Base-by-base conservation (phyloP, 2,888 invertebrate genomes). In the Sarcophaga variegata region DNA sequence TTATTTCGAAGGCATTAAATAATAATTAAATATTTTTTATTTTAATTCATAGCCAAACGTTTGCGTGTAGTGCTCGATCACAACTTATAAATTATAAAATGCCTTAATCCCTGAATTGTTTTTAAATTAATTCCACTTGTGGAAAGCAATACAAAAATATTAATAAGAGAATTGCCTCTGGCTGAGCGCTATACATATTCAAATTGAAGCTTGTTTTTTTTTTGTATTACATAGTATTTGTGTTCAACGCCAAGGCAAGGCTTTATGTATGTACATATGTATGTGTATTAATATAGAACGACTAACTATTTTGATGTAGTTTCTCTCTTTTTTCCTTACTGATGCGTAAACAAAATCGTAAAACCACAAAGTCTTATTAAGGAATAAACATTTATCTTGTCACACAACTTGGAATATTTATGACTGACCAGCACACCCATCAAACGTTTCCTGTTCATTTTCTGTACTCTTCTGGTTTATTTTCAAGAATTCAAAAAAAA, bases 361-460 rank as follows among this genome's bases (percentile, higher is more conserved):
- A 37, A 37, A 20, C 17, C 17, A 27, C 49, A 75, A 64, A 75
- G 22, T 54, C 54, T 25, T 14, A 62, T 75, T 64, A 20, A 75
- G 63, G 64, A 64, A 66, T 76, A 66, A 66, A 27, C 66, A 66
- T 76, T 76, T 76, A 66, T 64, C 64, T 66, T 66, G 76, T 76
- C 76, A 54, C 27, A 76, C 66, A 64, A 76, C 22, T 63, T 76
- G 27, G 20, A 76, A 66, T 66, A 64, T 76, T 76, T 76, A 76
- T 76, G 49, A 37, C 66, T 76, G 37, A 37, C 54, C 20, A 54
- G 54, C 66, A 66, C 76, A 66, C 76, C 76, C 66, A 76, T 76
- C 12, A 66, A 66, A 54, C 66, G 37, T 66, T 76, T 76, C 76
- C 76, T 76, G 76, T 54, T 17, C 11, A n/a, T 54, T 76, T 76